Percentiles rank a stretch among this genome's conserved stretches.
Conservation (phyloP, 2,797 vertebrate species). For the Pseudochromis fuscus region DNA sequence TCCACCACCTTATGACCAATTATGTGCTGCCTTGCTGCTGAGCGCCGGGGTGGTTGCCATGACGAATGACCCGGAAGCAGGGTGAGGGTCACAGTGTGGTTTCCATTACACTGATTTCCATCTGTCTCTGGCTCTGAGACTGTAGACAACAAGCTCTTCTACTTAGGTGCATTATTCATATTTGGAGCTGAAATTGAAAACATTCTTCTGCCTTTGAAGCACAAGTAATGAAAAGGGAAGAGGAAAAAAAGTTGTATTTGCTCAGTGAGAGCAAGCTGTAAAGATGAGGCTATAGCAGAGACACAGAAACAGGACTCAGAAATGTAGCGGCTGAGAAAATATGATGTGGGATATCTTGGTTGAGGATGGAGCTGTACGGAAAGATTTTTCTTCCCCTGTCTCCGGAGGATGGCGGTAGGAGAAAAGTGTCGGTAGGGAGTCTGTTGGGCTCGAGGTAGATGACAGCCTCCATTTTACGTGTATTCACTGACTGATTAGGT, state of each 20-base stretch:
- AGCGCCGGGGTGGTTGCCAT: slow-evolving; percentile 46
- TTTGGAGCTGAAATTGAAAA: slow-evolving; percentile 47
- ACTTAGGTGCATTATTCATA: slow-evolving; percentile 38
- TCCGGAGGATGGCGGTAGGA: slow-evolving; percentile 45
- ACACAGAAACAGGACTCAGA: slow-evolving; percentile 1
- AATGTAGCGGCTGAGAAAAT: slow-evolving; percentile 17
- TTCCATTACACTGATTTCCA: slow-evolving; percentile 64
- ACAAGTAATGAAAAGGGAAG: slow-evolving; percentile 41
- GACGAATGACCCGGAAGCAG: slow-evolving; percentile 60
- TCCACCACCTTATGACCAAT: slow-evolving; percentile 37
- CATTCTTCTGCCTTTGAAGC: slow-evolving; percentile 35
- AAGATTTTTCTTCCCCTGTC: slow-evolving; percentile 37
- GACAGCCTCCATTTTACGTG: slow-evolving; percentile 70
- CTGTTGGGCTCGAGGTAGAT: slow-evolving; percentile 63
- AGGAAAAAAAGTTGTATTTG: slow-evolving; percentile 6
- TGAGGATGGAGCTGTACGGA: slow-evolving; percentile 44
- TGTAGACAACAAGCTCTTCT: slow-evolving; percentile 17
- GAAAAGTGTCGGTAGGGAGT: slow-evolving; percentile 58
- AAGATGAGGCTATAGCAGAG: slow-evolving; percentile 12
- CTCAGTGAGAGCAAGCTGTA: neutral
- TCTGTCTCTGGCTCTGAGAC: slow-evolving; percentile 40
- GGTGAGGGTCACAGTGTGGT: slow-evolving; percentile 53
- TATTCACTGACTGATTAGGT: slow-evolving; percentile 78
- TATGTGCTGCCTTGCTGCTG: slow-evolving; percentile 41
- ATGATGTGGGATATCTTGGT: slow-evolving; percentile 46